Base-by-base conservation (phyloP, 2,113 vertebrate species). In the Fulmarus glacialis region DNA sequence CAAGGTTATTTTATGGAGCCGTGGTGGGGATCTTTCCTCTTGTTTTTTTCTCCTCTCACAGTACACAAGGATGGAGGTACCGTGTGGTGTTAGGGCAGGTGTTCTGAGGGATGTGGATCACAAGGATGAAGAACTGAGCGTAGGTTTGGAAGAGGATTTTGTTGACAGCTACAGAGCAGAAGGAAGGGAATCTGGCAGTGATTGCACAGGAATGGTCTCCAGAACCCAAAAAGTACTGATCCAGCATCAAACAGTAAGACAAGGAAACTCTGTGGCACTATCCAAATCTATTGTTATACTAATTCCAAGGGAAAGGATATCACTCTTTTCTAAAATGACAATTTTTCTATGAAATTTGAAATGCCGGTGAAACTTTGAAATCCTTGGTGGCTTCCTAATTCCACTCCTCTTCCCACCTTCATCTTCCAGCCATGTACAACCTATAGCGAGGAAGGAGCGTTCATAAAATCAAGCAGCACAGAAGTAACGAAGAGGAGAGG, bases 71-170 rank as follows among this genome's bases (percentile, higher is more conserved):
- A 9, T 42, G 77, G 45, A 63, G 30, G 50, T 56, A 4, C 11
- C 0, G 0, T 22, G 52, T 22, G n/a, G 14, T 72, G 53, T 43
- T 88, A 24, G 27, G 66, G 73, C 0, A 0, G 21, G 19, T 7
- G 4, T 42, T 38, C 30, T 43, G 70, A 50, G 45, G 12, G 55
- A 67, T 68, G 47, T 60, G 43, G 79, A 75, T 87, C 10, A 2
- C 47, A 50, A 36, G 78, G 90, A 47, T 79, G 87, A 78, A 50
- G 15, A 8, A 4, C 59, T 55, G 23, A 53, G 23, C 71, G 58
- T 64, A 40, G 72, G 55, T 84, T 71, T 87, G 79, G 58, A 56
- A 90, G 32, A 48, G 34, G 43, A 80, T 94, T 90, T 70, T 86
- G 36, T 82, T 96, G 87, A 78, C 90, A 95, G 47, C 85, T 56